A percentile compares a stretch with the other conserved stretches of the same genome.
Evolutionary conservation across 2,888 invertebrate species (phyloP).

Genomic region (Nowickia ferox): DNA sequence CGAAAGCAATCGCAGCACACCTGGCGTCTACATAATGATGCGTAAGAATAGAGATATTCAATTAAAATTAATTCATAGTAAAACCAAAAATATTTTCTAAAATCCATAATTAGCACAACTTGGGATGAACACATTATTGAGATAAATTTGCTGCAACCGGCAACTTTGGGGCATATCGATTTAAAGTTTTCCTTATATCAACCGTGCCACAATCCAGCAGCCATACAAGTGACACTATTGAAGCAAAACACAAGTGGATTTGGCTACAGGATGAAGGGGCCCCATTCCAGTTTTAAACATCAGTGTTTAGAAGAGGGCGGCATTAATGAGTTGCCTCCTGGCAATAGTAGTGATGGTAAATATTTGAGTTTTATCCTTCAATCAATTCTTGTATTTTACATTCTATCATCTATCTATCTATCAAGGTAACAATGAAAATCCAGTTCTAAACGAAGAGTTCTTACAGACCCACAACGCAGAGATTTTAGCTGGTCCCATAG

Average conservation of each 20-base stretch:
- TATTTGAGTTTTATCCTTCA: neutral
- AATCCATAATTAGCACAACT: constrained; percentile 85
- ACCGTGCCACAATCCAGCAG: constrained; percentile 89
- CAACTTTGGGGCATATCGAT: constrained; percentile 94
- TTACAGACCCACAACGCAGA: constrained; percentile 94
- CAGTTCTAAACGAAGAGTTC: constrained; percentile 91
- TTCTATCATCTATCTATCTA: constrained; percentile 1
- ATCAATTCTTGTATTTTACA: neutral
- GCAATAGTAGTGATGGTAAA: constrained; percentile 73
- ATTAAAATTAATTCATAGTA: neutral
- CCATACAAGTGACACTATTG: constrained; percentile 89
- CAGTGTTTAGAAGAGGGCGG: constrained; percentile 81
- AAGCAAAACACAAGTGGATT: constrained; percentile 88
- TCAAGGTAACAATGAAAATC: constrained; percentile 86
- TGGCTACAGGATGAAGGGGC: constrained; percentile 85
- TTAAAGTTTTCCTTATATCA: constrained; percentile 93
- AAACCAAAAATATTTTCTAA: neutral
- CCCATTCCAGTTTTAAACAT: constrained; percentile 80
- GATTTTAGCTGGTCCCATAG: constrained; percentile 94
- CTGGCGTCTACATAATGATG: constrained; percentile 94
- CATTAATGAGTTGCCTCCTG: constrained; percentile 34
- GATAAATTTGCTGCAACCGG: constrained; percentile 91
- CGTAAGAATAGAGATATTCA: constrained; percentile 83
- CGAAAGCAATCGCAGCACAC: constrained; percentile 94
- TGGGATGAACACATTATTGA: constrained; percentile 97